A percentile compares a stretch with the other conserved stretches of the same genome.
These are phyloP conservation scores for Unio delphinus DNA, from an alignment of 2,888 invertebrate species.

Conservation along the genomic window DNA sequence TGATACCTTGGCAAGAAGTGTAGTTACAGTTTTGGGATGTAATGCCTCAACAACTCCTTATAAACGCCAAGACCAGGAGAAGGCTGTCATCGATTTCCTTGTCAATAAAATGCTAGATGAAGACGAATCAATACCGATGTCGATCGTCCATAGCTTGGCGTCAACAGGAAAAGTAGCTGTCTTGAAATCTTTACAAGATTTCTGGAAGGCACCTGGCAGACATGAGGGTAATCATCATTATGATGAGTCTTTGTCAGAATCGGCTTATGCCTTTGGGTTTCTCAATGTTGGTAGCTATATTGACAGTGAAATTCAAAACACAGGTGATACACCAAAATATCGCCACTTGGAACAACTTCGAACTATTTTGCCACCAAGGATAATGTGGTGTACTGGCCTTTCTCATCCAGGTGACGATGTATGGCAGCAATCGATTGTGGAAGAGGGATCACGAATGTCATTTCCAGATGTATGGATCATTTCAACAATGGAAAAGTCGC, in stretches of 20 bases:
- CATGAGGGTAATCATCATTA: not conserved
- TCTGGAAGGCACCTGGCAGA: no score
- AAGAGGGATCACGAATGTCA: slow-evolving; percentile 2
- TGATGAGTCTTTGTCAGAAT: slow-evolving; percentile 9
- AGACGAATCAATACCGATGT: no score
- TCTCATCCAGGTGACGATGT: slow-evolving; percentile 12
- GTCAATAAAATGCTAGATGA: no score
- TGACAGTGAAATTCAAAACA: not conserved
- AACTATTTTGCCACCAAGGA: slow-evolving; percentile 8
- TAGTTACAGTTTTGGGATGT: no score
- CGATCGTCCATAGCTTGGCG: no score
- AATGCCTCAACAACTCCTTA: no score
- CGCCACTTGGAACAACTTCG: slow-evolving; percentile 5
- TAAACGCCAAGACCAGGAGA: no score
- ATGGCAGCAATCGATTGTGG: slow-evolving; percentile 1
- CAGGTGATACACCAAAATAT: not conserved
- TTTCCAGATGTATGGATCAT: slow-evolving; percentile 15
- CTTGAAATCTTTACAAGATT: no score
- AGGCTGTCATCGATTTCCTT: no score
- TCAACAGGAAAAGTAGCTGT: no score
- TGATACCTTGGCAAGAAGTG: no score
- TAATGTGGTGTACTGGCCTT: slow-evolving; percentile 11
- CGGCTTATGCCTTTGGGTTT: slow-evolving; percentile 15
- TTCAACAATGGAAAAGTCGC: not conserved
- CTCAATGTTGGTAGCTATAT: not conserved